These are phyloP conservation scores for Pedetes capensis DNA, from an alignment of 2,113 vertebrate genomes.

Conservation along the genomic window DNA sequence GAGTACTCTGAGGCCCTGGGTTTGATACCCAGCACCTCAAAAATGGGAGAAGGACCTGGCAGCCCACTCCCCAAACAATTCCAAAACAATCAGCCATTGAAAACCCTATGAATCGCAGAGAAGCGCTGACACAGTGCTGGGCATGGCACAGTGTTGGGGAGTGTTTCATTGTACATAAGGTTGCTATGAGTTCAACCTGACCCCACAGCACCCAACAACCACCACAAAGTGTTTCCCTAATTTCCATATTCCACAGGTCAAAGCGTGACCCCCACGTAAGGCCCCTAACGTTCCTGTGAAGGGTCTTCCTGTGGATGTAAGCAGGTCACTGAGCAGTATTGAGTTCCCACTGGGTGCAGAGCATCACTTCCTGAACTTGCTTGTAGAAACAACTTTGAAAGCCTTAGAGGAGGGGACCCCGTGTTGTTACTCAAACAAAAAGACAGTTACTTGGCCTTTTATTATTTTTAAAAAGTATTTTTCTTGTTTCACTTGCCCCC, in stretches of 20 bases:
- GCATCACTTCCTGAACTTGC: not conserved
- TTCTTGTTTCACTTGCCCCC: constrained; percentile 30
- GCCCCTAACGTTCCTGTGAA: too few species aligned
- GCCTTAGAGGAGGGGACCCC: not conserved
- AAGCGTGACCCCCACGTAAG: not conserved
- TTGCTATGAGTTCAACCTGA: too few species aligned
- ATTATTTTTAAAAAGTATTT: constrained; percentile 26
- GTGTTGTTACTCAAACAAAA: not conserved
- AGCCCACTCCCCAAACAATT: too few species aligned
- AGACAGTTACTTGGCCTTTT: constrained; percentile 1
- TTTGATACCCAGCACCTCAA: too few species aligned
- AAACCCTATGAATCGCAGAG: too few species aligned
- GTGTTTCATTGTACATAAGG: too few species aligned
- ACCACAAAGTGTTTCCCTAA: not conserved
- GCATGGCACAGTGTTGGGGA: too few species aligned
- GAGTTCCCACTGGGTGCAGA: not conserved
- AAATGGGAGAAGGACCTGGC: too few species aligned
- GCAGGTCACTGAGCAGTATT: not conserved
- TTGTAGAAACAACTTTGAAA: not conserved
- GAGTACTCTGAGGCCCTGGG: too few species aligned
- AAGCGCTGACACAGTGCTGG: too few species aligned
- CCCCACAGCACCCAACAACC: too few species aligned
- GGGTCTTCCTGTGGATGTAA: rapidly evolving
- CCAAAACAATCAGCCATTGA: too few species aligned
- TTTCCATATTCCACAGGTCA: not conserved